A percentile compares a stretch with the other conserved stretches of the same genome.
Evolutionary conservation across 2,888 invertebrate genomes (phyloP).

Genomic region (Hemicrepidius hirtus): DNA sequence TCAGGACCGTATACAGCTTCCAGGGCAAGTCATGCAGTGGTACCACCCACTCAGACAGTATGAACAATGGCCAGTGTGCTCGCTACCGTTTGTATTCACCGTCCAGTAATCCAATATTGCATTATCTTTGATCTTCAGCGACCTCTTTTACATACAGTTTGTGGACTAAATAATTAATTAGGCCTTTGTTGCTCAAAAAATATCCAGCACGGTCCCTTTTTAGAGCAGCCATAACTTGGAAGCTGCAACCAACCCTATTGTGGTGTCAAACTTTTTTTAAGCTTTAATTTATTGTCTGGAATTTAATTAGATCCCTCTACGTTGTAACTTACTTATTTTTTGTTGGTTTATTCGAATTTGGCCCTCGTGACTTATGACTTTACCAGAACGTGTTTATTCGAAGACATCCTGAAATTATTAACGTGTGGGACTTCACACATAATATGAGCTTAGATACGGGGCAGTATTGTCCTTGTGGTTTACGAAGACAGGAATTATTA

Average conservation of each 20-base stretch:
- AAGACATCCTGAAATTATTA: slow-evolving; percentile 42
- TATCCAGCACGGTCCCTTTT: slow-evolving; percentile 39
- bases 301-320: slow-evolving; percentile 39
- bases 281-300: slow-evolving; percentile 43
- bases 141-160: slow-evolving; percentile 66
- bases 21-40: slow-evolving; percentile 43
- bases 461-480: slow-evolving; percentile 56
- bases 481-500: slow-evolving; percentile 60
- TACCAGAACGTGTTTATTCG: slow-evolving; percentile 20
- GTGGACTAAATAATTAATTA: slow-evolving; percentile 67
- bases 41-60: slow-evolving; percentile 61
- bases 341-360: slow-evolving; percentile 39
- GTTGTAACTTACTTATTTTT: slow-evolving; percentile 38
- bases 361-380: slow-evolving; percentile 24
- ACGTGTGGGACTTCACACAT: slow-evolving; percentile 39
- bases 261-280: slow-evolving; percentile 43
- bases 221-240: slow-evolving; percentile 23
- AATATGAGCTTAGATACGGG: slow-evolving; percentile 40
- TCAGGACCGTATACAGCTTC: slow-evolving; percentile 36
- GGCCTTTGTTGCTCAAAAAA: slow-evolving; percentile 61
- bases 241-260: slow-evolving; percentile 32
- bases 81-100: slow-evolving; percentile 66
- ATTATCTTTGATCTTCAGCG: slow-evolving; percentile 68
- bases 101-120: slow-evolving; percentile 65
- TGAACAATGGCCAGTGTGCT: slow-evolving; percentile 63